These are phyloP conservation scores for Melanotaenia pygmaea DNA, from an alignment of 2,797 vertebrate genomes.

Conservation along the genomic window DNA sequence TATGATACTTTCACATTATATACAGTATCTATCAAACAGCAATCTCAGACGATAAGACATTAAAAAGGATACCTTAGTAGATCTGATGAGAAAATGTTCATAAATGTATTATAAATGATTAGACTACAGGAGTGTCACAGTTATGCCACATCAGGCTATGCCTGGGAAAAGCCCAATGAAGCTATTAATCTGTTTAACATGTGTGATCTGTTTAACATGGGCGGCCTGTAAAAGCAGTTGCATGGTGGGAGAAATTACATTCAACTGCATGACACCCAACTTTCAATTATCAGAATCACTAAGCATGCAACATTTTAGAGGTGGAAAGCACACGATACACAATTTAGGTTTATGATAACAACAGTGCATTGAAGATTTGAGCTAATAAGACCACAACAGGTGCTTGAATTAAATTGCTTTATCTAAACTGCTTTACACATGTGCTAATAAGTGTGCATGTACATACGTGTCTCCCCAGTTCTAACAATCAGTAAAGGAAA, in stretches of 20 bases:
- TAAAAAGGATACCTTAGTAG: background rate
- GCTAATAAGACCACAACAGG: background rate
- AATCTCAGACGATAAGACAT: background rate
- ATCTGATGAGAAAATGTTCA: too few species aligned
- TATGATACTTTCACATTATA: background rate
- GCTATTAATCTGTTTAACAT: background rate
- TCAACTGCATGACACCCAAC: conserved; percentile 1
- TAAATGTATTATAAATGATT: background rate
- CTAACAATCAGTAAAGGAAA: background rate
- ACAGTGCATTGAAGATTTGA: background rate
- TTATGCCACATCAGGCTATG: background rate
- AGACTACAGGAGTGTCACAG: background rate
- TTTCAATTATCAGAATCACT: conserved; percentile 18
- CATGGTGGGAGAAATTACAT: background rate
- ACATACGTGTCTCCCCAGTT: background rate
- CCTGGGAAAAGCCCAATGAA: background rate
- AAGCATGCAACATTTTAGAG: background rate
- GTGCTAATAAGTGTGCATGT: background rate
- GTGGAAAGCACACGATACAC: background rate
- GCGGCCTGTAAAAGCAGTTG: conserved; percentile 1
- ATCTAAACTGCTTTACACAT: background rate
- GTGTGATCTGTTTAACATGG: background rate
- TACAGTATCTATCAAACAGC: background rate
- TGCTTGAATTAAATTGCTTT: background rate
- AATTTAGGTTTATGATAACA: background rate